Evolutionary conservation across 2,888 invertebrate species (phyloP).

Genomic region (Heliothis peltigera): DNA sequence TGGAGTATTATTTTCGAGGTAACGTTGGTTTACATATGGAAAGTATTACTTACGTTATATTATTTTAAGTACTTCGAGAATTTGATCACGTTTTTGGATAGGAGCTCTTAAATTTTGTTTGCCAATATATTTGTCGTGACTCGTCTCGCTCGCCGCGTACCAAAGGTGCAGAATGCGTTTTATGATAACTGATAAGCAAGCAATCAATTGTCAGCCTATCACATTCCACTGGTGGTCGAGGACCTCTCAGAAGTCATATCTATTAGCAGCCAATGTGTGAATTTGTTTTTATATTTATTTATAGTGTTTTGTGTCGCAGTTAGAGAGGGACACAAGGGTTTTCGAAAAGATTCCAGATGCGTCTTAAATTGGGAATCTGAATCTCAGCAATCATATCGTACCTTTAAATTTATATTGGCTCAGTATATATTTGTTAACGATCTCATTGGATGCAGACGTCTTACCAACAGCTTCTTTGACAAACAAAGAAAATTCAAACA

Average conservation of each 20-base stretch:
- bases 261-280: neutral
- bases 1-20: constrained; percentile 1
- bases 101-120: neutral
- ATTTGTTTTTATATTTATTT: neutral
- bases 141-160: neutral
- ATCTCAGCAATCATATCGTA: too few species aligned
- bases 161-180: constrained; percentile 1
- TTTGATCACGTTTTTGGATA: constrained; percentile 1
- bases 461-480: neutral
- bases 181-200: neutral
- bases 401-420: too few species aligned
- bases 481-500: constrained; percentile 1
- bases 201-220: constrained; percentile 2
- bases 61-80: too few species aligned
- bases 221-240: neutral
- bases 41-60: too few species aligned
- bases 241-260: neutral
- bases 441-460: neutral
- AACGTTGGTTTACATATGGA: neutral
- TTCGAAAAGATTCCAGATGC: neutral
- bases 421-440: neutral
- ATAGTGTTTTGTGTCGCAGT: neutral
- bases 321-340: neutral
- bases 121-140: neutral
- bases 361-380: too few species aligned